Evolutionary conservation across 2,797 vertebrate species (phyloP).

Genomic region (Clarias fuscus): DNA sequence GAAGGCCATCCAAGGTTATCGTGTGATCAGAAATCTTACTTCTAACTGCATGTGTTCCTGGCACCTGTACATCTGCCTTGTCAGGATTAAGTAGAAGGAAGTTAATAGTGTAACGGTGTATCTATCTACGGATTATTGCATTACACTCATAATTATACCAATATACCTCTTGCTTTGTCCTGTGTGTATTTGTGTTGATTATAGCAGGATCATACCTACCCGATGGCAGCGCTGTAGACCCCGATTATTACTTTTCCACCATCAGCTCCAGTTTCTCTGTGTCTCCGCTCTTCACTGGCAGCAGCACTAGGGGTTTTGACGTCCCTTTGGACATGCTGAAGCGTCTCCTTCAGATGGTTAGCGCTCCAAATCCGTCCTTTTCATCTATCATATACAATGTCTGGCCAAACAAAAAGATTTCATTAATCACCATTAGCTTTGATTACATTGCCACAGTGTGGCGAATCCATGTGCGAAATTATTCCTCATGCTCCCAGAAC

Average conservation of each 20-base stretch:
- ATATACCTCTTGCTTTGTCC: not conserved
- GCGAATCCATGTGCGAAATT: no score
- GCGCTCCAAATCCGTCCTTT: conserved; percentile 18
- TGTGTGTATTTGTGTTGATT: not conserved
- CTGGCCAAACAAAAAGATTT: no score
- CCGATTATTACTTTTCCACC: conserved; percentile 92
- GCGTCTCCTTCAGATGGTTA: conserved; percentile 90
- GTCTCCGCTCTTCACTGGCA: conserved; percentile 90
- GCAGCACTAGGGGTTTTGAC: conserved; percentile 84
- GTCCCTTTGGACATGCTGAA: conserved; percentile 86
- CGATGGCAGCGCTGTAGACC: conserved; percentile 88
- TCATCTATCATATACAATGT: not conserved
- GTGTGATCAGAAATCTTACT: no score
- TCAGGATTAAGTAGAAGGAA: no score
- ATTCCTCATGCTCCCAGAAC: no score
- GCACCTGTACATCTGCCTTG: no score
- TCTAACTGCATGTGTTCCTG: no score
- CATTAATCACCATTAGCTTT: no score
- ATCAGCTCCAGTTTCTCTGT: conserved; percentile 97
- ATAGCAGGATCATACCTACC: conserved; percentile 84
- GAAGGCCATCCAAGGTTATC: no score
- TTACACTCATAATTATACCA: not conserved
- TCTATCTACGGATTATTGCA: not conserved
- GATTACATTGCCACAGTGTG: no score
- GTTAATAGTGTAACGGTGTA: no score